These are phyloP conservation scores for Labeo rohita DNA, from an alignment of 2,113 vertebrate species.

Conservation along the genomic window DNA sequence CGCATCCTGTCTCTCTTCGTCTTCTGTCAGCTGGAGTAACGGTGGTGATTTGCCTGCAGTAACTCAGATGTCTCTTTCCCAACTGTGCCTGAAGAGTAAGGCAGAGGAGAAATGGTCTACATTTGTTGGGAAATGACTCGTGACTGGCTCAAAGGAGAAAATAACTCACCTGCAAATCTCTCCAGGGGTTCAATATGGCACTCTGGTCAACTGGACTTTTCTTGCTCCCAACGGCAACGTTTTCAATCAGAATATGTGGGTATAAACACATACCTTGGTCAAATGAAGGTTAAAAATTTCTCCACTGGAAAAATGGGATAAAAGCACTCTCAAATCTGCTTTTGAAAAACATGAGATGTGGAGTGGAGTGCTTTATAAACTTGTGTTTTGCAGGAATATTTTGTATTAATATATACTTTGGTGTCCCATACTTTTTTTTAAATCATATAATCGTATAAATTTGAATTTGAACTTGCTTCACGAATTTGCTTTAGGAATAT, in stretches of 20 bases:
- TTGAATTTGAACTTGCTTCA: too few species aligned
- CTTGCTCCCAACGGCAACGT: background rate
- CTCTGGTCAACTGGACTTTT: background rate
- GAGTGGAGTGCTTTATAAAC: background rate
- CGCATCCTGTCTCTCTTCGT: background rate
- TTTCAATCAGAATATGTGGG: background rate
- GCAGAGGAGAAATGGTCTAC: background rate
- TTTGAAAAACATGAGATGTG: background rate
- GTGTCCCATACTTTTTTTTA: background rate
- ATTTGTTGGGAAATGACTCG: background rate
- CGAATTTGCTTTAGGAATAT: too few species aligned
- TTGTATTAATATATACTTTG: background rate
- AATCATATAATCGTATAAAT: too few species aligned
- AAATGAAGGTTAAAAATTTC: background rate
- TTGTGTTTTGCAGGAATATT: too few species aligned
- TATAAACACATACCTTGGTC: background rate
- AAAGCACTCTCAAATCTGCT: background rate
- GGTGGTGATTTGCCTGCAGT: slow-evolving; percentile 38
- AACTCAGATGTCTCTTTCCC: slow-evolving; percentile 24
- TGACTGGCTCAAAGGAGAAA: background rate
- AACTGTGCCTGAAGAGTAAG: slow-evolving; percentile 10
- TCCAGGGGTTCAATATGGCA: slow-evolving; percentile 3
- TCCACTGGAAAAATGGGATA: background rate
- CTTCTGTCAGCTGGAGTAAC: slow-evolving; percentile 16
- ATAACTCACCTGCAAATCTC: background rate